These are phyloP conservation scores for Irena cyanogastra DNA, from an alignment of 2,113 vertebrate genomes.

Conservation along the genomic window DNA sequence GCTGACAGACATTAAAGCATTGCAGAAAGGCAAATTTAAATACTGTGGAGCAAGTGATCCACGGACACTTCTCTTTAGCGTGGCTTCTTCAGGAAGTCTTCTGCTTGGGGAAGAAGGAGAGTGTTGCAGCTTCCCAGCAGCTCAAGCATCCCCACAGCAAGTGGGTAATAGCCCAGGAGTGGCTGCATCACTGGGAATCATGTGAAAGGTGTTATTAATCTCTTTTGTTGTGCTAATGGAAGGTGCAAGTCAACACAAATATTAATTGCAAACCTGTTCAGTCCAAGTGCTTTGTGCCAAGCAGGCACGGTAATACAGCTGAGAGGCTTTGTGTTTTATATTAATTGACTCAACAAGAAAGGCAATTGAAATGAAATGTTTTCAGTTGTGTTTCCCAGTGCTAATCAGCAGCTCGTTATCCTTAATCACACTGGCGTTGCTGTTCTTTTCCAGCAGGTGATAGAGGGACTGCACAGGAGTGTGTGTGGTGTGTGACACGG, in stretches of 20 bases:
- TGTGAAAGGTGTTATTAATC: conserved; percentile 10
- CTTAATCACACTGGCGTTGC: background rate
- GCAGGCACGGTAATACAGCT: background rate
- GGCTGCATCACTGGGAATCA: background rate
- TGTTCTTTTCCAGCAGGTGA: background rate
- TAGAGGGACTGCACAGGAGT: background rate
- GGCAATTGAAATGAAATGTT: conserved; percentile 54
- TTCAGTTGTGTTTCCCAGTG: conserved; percentile 19
- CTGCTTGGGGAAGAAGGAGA: background rate
- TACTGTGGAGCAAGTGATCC: background rate
- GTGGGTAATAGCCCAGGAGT: background rate
- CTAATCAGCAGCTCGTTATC: conserved; percentile 61
- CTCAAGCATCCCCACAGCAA: background rate
- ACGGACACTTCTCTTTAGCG: background rate
- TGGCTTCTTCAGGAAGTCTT: background rate
- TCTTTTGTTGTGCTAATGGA: conserved; percentile 8
- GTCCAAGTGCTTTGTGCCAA: background rate
- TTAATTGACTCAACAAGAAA: conserved; percentile 49
- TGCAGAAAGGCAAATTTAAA: background rate
- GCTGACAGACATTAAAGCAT: background rate
- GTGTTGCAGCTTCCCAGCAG: background rate
- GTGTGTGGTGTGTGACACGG: fast-evolving
- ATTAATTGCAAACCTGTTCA: conserved; percentile 38
- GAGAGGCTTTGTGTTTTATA: conserved; percentile 12
- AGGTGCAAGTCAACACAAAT: conserved; percentile 36